Percentiles rank a stretch among this genome's conserved stretches.
Conservation (phyloP, 1,140 invertebrate genomes). For the Drosophila sp. region DNA sequence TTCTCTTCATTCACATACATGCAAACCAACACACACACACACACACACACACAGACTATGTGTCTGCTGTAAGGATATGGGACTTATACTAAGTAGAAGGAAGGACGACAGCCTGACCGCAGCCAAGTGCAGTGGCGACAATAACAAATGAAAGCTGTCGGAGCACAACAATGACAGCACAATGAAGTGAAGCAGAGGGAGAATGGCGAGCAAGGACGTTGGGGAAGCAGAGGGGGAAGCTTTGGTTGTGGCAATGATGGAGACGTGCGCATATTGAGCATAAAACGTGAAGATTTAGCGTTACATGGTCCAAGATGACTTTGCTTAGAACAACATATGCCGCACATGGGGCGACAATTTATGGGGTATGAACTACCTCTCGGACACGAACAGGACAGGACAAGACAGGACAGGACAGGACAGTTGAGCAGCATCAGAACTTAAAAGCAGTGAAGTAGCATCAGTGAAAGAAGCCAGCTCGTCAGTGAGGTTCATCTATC, state of each 20-base stretch:
- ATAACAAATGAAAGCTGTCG: slow-evolving; percentile 74
- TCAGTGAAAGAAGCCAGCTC: slow-evolving; percentile 19
- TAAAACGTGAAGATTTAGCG: slow-evolving; percentile 80
- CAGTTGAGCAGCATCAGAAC: slow-evolving; percentile 14
- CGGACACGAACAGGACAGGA: background rate
- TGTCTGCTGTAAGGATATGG: slow-evolving; percentile 32
- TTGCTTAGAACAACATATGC: slow-evolving; percentile 68
- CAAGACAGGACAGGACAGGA: background rate
- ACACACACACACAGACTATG: background rate
- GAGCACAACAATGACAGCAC: slow-evolving; percentile 54
- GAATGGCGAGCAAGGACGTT: background rate
- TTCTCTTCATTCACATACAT: slow-evolving; percentile 19
- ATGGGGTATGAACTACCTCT: slow-evolving; percentile 33
- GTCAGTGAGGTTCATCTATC: slow-evolving; percentile 48
- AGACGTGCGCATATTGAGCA: slow-evolving; percentile 66
- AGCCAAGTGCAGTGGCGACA: slow-evolving; percentile 74
- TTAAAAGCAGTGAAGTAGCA: background rate
- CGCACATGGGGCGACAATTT: slow-evolving; percentile 57
- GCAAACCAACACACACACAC: slow-evolving; percentile 13
- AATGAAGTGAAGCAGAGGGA: slow-evolving; percentile 13
- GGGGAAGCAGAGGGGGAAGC: background rate
- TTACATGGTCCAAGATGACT: slow-evolving; percentile 75
- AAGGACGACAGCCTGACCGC: slow-evolving; percentile 47
- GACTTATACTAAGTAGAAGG: slow-evolving; percentile 54
- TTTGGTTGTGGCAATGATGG: background rate